Percentiles rank a stretch among this genome's conserved stretches.
phyloP scores from a whole-genome alignment of 2,113 vertebrate species.

The Halichoerus grypus region DNA sequence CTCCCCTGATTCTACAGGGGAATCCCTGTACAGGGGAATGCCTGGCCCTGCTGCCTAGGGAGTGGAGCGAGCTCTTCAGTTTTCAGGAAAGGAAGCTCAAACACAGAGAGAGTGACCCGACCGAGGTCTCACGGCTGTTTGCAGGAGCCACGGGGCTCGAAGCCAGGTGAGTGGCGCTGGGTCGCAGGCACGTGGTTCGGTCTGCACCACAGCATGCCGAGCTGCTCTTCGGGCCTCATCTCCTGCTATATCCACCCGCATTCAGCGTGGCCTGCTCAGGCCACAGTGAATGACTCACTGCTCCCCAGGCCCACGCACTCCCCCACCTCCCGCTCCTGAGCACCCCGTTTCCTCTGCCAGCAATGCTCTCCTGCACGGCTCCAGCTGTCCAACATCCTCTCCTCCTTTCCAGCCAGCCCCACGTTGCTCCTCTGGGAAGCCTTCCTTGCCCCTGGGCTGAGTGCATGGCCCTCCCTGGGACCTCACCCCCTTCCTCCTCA shows the following conservation, averaged over 20 bases:
- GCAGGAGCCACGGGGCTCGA: background rate
- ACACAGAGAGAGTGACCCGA: background rate
- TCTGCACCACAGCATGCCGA: rapidly evolving
- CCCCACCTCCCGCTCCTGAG: background rate
- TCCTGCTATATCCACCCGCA: background rate
- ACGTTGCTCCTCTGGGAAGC: background rate
- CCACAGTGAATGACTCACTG: background rate
- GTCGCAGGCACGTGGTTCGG: rapidly evolving
- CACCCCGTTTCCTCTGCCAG: background rate
- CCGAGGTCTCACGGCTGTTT: background rate
- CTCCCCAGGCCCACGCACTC: background rate
- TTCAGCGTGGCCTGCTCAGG: background rate
- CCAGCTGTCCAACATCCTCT: slow-evolving; percentile 4
- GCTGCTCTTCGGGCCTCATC: background rate
- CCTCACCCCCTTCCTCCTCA: background rate
- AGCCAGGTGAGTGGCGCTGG: background rate
- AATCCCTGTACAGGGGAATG: too few species aligned
- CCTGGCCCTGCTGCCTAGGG: rapidly evolving
- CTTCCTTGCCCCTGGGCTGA: background rate
- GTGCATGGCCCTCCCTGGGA: background rate
- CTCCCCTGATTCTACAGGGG: background rate
- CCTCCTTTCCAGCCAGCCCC: background rate
- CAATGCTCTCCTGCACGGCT: background rate
- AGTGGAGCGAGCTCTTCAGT: rapidly evolving
- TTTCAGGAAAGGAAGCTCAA: background rate